Base-by-base conservation (phyloP, 2,113 vertebrate genomes). In the Hemibagrus wyckioides region DNA sequence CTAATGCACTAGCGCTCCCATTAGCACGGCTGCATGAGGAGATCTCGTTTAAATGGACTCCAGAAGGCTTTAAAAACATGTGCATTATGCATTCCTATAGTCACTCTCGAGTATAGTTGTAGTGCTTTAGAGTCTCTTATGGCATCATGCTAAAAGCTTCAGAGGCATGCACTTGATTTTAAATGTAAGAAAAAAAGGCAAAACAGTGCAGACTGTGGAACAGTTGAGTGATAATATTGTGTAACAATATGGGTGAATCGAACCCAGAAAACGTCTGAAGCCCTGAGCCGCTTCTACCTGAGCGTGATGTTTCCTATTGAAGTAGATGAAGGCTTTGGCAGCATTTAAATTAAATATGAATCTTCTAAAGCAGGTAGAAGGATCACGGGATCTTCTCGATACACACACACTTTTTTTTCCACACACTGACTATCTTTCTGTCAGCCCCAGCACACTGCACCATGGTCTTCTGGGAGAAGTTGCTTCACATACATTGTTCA, bases 321-420 rank as follows among this genome's bases (percentile, higher is more conserved):
- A 56, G 61, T 25, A 15, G 17, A 80, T 57, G 30, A 81, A 57
- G 48, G 59, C 63, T 67, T 63, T 86, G 80, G 76, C 61, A 69
- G 84, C n/a, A 54, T 83, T 52, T 84, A 30, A 54, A 88, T 90
- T 86, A 88, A 88, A 88, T 81, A 88, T 77, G 59, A 80, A 85
- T 85, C 67, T 87, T 57, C 57, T 85, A 73, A 88, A 84, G 44
- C 75, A 65, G 85, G 85, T 69, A 48, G 41, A 71, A 28, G 71
- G 75, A 83, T 84, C 73, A 87, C 86, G 80, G 71, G 25, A 63
- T 80, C 59, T 59, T 19, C 19, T 30, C 21, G 59, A 63, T 17
- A 13, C 57, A 52, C 6, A 73, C 69, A 77, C 6, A 41, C 36
- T 19, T 41, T 9, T 21, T 33, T 52, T 48, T n/a, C n/a, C 44